Percentiles rank a stretch among this genome's conserved stretches.
Evolutionary conservation across 2,888 invertebrate genomes (phyloP).

Genomic region (Caenorhabditis sp.): DNA sequence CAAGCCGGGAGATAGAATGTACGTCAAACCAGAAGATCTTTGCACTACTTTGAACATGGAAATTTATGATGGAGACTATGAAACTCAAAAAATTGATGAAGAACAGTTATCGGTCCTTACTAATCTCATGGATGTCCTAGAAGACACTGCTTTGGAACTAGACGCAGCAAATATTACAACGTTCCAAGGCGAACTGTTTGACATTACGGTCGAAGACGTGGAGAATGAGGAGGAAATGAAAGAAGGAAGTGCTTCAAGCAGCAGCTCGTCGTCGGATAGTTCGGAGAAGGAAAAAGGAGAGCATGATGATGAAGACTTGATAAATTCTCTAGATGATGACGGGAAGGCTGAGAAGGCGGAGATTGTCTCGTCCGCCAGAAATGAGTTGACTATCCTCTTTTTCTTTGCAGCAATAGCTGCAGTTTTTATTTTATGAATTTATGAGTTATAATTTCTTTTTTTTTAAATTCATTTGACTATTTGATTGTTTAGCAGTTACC

Average conservation of each 20-base stretch:
- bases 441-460: slow-evolving; percentile 9
- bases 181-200: slow-evolving; percentile 44
- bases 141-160: slow-evolving; percentile 48
- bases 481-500: no score
- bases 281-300: slow-evolving; percentile 8
- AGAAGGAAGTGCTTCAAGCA: slow-evolving; percentile 37
- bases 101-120: slow-evolving; percentile 22
- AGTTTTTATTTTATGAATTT: background rate
- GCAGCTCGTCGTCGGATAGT: slow-evolving; percentile 36
- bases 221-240: slow-evolving; percentile 35
- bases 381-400: no score
- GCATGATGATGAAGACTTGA: slow-evolving; percentile 6
- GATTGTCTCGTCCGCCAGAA: slow-evolving; percentile 10
- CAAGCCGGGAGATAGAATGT: slow-evolving; percentile 31
- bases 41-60: slow-evolving; percentile 46
- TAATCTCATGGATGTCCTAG: slow-evolving; percentile 54
- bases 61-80: slow-evolving; percentile 26
- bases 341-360: slow-evolving; percentile 11
- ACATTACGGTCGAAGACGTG: slow-evolving; percentile 50
- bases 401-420: background rate
- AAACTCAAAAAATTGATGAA: slow-evolving; percentile 38
- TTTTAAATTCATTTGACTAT: no score
- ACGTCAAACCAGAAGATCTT: slow-evolving; percentile 24
- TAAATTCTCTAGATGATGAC: background rate
- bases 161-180: slow-evolving; percentile 55